A percentile compares a stretch with the other conserved stretches of the same genome.
phyloP scores from a whole-genome alignment of 2,888 invertebrate species.

The Amiota communis region DNA sequence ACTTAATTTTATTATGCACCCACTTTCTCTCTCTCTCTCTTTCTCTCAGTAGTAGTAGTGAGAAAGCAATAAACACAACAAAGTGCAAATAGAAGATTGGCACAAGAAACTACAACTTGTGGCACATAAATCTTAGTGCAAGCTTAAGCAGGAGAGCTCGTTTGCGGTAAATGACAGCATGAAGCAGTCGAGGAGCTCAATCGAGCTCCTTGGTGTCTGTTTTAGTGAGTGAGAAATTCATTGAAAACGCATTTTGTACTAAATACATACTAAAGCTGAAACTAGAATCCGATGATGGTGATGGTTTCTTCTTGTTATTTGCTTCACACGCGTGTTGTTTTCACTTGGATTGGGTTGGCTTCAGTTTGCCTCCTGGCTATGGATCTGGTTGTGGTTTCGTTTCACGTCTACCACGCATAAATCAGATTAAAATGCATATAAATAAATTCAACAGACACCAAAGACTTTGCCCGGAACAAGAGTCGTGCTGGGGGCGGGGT shows the following conservation, averaged over 20 bases:
- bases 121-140: conserved; percentile 1
- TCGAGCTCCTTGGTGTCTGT: neutral
- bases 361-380: neutral
- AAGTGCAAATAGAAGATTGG: neutral
- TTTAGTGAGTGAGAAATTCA: conserved; percentile 50
- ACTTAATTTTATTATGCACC: no score
- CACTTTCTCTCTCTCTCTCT: no score
- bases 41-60: no score
- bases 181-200: neutral
- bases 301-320: no score
- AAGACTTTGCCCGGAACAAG: no score
- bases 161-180: neutral
- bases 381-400: no score
- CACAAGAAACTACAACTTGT: neutral
- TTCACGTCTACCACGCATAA: conserved; percentile 50
- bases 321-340: no score
- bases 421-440: conserved; percentile 63
- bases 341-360: neutral
- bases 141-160: neutral
- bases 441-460: conserved; percentile 50
- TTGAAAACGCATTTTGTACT: conserved; percentile 62
- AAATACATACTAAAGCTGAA: conserved; percentile 43
- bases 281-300: neutral
- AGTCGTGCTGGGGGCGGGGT: no score
- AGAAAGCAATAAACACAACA: no score